A percentile compares a stretch with the other conserved stretches of the same genome.
These are phyloP conservation scores for Nothocercus nigrocapillus DNA, from an alignment of 2,113 vertebrate species.

Conservation along the genomic window DNA sequence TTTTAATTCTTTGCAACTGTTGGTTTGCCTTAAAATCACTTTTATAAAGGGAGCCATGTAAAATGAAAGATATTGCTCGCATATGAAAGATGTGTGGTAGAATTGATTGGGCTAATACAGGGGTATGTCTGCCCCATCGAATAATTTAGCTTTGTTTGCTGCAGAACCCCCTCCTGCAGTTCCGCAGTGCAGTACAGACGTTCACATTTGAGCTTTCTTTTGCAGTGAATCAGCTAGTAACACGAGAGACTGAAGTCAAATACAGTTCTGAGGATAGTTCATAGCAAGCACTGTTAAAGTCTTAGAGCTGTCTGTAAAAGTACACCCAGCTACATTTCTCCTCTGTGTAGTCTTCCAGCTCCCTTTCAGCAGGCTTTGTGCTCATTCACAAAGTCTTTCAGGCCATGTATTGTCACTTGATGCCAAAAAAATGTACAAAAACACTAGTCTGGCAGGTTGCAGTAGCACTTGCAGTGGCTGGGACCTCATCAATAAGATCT, in stretches of 20 bases:
- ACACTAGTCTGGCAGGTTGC: not conserved
- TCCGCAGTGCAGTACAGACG: not conserved
- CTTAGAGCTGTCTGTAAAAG: not conserved
- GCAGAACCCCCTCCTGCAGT: not conserved
- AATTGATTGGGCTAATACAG: not conserved
- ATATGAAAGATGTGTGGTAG: not conserved
- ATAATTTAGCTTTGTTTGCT: not conserved
- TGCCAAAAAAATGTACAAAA: not conserved
- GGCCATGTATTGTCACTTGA: too few relatives aligned
- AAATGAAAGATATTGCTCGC: not conserved
- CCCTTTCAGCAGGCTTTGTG: not conserved
- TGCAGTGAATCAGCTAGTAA: not conserved
- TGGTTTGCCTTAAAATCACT: not conserved
- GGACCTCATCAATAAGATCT: not conserved
- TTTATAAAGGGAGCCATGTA: not conserved
- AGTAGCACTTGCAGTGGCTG: not conserved
- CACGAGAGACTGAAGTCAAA: rapidly evolving
- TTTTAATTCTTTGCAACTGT: not conserved
- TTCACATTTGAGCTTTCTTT: not conserved
- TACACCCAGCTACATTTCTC: not conserved
- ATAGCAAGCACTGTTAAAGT: not conserved
- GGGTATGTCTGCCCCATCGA: not conserved
- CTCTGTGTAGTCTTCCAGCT: not conserved
- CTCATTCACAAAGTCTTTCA: not conserved
- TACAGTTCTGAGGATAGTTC: not conserved